A percentile compares a stretch with the other conserved stretches of the same genome.
Evolutionary conservation across 2,888 invertebrate species (phyloP).

Genomic region (Mechanitis messenoides): DNA sequence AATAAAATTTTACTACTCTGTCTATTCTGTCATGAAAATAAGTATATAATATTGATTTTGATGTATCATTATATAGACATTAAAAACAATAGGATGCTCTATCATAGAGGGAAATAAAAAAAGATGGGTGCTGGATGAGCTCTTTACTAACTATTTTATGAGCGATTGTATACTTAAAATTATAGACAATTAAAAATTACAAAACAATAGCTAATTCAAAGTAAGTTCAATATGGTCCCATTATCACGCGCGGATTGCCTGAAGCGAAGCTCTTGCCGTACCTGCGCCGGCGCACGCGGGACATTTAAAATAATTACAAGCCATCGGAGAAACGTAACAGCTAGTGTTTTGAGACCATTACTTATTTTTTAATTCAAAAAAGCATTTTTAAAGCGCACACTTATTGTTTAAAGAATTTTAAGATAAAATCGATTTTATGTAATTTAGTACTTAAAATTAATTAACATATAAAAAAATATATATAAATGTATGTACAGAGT

Average conservation of each 20-base stretch:
- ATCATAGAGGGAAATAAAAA: too few relatives aligned
- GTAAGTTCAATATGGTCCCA: slow-evolving; percentile 66
- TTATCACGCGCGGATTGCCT: slow-evolving; percentile 62
- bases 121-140: too few relatives aligned
- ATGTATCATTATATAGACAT: too few relatives aligned
- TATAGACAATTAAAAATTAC: background rate
- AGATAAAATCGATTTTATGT: slow-evolving; percentile 47
- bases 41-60: too few relatives aligned
- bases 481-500: too few relatives aligned
- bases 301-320: slow-evolving; percentile 79
- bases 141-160: too few relatives aligned
- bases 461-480: too few relatives aligned
- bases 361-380: slow-evolving; percentile 74
- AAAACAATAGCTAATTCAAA: slow-evolving; percentile 28
- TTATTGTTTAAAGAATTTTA: slow-evolving; percentile 61
- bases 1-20: too few relatives aligned
- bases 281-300: slow-evolving; percentile 53
- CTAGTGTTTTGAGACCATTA: slow-evolving; percentile 75
- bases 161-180: too few relatives aligned
- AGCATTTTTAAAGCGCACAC: slow-evolving; percentile 58
- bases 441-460: too few relatives aligned
- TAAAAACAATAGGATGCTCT: too few relatives aligned
- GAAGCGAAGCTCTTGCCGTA: slow-evolving; percentile 43
- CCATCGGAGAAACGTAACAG: slow-evolving; percentile 72
- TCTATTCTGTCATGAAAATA: too few relatives aligned